Conservation (phyloP, 2,888 invertebrate species). For the Trichacis sp. region DNA sequence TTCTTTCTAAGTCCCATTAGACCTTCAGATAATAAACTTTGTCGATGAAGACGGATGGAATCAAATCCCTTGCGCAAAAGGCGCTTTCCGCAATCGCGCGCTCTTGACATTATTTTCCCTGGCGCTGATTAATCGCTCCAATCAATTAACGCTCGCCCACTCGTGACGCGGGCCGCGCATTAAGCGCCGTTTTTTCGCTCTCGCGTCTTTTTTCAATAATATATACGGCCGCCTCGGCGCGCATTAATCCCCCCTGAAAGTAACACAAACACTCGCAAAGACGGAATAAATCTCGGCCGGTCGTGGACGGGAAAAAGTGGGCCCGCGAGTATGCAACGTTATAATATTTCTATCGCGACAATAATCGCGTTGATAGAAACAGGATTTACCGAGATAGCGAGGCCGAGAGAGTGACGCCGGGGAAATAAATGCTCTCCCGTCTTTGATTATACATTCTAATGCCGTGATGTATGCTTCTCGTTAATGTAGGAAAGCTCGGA, state of each 20-base stretch:
- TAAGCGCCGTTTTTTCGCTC: neutral
- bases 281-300: neutral
- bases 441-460: conserved; percentile 12
- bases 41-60: too few relatives aligned
- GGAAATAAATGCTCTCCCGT: conserved; percentile 6
- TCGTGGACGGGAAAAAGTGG: neutral
- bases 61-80: neutral
- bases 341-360: conserved; percentile 6
- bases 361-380: conserved; percentile 10
- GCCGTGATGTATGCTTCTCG: conserved; percentile 13
- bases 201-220: neutral
- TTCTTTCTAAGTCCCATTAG: too few relatives aligned
- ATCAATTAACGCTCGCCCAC: conserved; percentile 9
- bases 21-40: too few relatives aligned
- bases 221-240: neutral
- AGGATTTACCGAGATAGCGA: conserved; percentile 3
- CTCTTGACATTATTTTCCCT: conserved; percentile 8
- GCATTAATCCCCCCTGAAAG: neutral
- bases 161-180: conserved; percentile 1
- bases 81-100: conserved; percentile 1
- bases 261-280: neutral
- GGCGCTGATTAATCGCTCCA: neutral
- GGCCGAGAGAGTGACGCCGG: conserved; percentile 2
- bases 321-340: too few relatives aligned
- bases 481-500: conserved; percentile 13